phyloP scores from a whole-genome alignment of 2,797 vertebrate genomes.

The Rhincodon typus region DNA sequence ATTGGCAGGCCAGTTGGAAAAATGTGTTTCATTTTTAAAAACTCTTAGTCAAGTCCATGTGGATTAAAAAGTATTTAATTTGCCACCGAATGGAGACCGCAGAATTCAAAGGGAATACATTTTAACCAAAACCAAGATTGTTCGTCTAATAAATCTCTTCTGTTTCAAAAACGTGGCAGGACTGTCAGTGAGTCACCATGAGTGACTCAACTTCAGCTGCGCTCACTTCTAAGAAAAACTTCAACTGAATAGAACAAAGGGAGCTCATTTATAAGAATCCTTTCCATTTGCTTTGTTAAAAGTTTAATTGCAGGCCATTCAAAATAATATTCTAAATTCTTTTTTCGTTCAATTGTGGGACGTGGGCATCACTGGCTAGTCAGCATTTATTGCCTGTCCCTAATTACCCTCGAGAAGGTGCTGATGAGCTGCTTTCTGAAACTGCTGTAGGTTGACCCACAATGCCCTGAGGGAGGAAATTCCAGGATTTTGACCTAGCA shows the following conservation, averaged over 20 bases:
- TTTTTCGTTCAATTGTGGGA: too few relatives aligned
- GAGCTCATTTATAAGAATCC: neutral
- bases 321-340: neutral
- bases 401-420: too few relatives aligned
- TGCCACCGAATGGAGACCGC: constrained; percentile 29
- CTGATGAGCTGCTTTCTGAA: too few relatives aligned
- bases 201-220: constrained; percentile 14
- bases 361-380: too few relatives aligned
- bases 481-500: too few relatives aligned
- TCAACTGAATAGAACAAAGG: neutral
- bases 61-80: constrained; percentile 31
- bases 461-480: too few relatives aligned
- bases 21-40: constrained; percentile 22
- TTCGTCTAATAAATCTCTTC: constrained; percentile 20
- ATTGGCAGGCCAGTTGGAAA: constrained; percentile 33
- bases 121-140: constrained; percentile 25
- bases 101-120: constrained; percentile 26
- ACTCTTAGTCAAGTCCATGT: constrained; percentile 7
- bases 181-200: neutral
- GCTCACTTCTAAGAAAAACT: neutral
- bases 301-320: neutral
- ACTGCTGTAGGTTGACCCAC: too few relatives aligned
- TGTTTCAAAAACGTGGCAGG: constrained; percentile 20
- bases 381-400: too few relatives aligned
- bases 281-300: neutral